Conservation (phyloP, 2,113 vertebrate species). For the Cynopterus brachyotis region DNA sequence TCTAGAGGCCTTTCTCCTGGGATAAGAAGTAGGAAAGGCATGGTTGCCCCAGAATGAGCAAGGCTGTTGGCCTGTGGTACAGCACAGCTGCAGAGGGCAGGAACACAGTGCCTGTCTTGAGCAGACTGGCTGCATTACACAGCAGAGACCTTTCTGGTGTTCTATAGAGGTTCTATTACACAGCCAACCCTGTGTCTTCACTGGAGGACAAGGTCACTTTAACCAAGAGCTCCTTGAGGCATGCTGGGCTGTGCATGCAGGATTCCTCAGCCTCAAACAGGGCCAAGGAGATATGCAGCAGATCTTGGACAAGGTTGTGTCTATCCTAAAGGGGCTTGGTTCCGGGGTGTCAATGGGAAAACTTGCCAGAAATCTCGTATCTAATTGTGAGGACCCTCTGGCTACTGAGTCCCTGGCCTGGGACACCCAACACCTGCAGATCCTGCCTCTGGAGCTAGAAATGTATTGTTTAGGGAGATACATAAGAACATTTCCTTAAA, state of each 20-base stretch:
- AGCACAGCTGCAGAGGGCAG: neutral
- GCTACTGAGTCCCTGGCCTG: neutral
- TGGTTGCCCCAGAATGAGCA: neutral
- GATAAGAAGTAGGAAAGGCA: neutral
- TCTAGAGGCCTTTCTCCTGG: neutral
- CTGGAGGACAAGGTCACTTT: neutral
- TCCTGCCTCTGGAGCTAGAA: neutral
- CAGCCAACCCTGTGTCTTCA: neutral
- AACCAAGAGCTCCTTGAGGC: neutral
- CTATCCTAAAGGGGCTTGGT: neutral
- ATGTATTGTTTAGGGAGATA: neutral
- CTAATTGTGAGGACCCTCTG: neutral
- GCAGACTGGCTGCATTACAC: neutral
- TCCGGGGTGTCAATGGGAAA: neutral
- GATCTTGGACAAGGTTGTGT: neutral
- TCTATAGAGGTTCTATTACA: neutral
- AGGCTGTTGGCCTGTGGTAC: neutral
- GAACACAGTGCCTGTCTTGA: neutral
- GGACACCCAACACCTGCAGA: neutral
- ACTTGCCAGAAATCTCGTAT: neutral
- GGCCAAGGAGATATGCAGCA: neutral
- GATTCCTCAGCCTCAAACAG: neutral
- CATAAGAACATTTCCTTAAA: neutral
- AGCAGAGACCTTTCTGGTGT: neutral
- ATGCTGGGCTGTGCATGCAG: neutral